Evolutionary conservation across 2,888 invertebrate species (phyloP), one percentile per base, ranked within the genome.

Genomic region (Drosophila rellima): DNA sequence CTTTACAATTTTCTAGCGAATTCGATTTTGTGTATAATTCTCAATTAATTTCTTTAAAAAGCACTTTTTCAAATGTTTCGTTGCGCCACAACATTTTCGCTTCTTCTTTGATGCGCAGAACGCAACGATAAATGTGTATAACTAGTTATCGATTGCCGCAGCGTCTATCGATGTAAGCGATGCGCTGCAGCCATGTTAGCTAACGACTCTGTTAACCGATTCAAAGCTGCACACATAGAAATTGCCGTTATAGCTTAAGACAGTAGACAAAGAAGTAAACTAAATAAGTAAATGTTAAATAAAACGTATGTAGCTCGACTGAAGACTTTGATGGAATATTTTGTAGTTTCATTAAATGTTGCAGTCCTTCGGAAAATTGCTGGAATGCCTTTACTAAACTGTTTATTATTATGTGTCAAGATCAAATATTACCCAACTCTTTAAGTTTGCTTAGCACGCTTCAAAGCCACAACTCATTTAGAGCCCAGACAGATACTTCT

Each of bases 401-500:
- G 6, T 1, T 29, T 13, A n/a, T 17, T 57, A 40, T 17, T 33
- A 35, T 45, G 44, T 35, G 55, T 26, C 42, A 17, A 70, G 17
- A 45, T 44, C n/a, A 54, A 64, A 26, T 7, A 29, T 50, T 37
- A 29, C 45, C 17, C 48, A 72, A 31, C 35, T 37, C 63, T 68
- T 77, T 63, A 78, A 73, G 60, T 69, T 45, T 35, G 44, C 42
- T 51, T 35, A 40, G 23, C 83, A 80, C 83, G 86, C 63, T 42
- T 55, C 31, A 39, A 37, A 52, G 56, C 77, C 86, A 81, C 86
- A 81, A 81, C 52, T 82, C 86, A 85, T 82, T 80, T 81, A 82
- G 68, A 8, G 55, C 39, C 31, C 56, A 75, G 68, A 57, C 64
- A 64, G 73, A 72, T 50, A 73, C 56, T 62, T 40, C 33, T 63